These are phyloP conservation scores for Callopanchax toddi DNA, from an alignment of 2,113 vertebrate genomes.

Conservation along the genomic window DNA sequence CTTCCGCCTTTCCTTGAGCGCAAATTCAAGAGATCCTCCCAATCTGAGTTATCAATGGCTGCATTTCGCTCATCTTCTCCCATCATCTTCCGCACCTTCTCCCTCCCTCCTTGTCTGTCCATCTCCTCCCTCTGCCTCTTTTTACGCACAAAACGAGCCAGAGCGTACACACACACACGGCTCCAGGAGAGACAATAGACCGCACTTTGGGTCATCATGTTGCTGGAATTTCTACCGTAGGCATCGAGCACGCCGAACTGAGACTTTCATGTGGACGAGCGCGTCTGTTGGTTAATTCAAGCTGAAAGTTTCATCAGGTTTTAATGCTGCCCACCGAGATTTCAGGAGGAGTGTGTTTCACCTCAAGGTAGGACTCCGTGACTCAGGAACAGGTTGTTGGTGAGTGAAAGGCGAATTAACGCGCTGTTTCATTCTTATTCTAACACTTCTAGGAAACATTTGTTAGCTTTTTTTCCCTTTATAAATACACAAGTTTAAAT, in stretches of 20 bases:
- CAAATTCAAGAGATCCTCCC: slow-evolving; percentile 44
- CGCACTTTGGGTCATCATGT: slow-evolving; percentile 65
- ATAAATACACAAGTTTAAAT: no score
- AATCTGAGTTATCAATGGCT: slow-evolving; percentile 64
- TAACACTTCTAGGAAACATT: neutral
- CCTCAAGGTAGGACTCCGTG: slow-evolving; percentile 77
- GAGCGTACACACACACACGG: slow-evolving; percentile 58
- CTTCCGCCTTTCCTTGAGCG: slow-evolving; percentile 41
- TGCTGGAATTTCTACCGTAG: slow-evolving; percentile 59
- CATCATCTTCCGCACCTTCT: slow-evolving; percentile 69
- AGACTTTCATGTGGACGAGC: slow-evolving; percentile 56
- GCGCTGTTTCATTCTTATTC: neutral
- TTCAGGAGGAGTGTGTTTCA: slow-evolving; percentile 82
- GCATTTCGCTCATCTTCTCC: slow-evolving; percentile 66
- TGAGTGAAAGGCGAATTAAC: neutral
- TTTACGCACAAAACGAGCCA: slow-evolving; percentile 69
- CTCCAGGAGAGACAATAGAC: slow-evolving; percentile 67
- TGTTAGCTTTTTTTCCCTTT: no score
- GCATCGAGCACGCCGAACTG: slow-evolving; percentile 50
- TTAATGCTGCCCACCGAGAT: slow-evolving; percentile 84
- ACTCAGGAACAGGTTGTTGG: slow-evolving; percentile 59
- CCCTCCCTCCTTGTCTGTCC: slow-evolving; percentile 67
- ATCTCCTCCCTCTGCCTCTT: slow-evolving; percentile 71
- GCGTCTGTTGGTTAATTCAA: slow-evolving; percentile 43
- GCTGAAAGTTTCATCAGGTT: slow-evolving; percentile 57